Conservation (phyloP, 2,797 vertebrate genomes). For the Lepilemur septentrionalis region DNA sequence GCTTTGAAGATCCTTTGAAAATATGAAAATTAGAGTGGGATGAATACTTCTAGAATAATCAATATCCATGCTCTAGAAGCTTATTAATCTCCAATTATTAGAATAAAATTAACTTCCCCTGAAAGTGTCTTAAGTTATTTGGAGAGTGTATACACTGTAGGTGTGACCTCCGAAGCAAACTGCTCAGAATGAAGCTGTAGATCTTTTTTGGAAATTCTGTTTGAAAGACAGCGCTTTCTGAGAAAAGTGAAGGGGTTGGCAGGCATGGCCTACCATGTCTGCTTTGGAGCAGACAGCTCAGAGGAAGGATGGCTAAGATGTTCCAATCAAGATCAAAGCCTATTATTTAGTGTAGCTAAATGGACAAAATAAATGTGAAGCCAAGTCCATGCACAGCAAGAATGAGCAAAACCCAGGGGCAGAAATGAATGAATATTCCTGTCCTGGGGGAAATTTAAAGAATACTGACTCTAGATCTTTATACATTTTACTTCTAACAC, state of each 20-base stretch:
- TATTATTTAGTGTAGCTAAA: background rate
- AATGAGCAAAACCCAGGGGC: background rate
- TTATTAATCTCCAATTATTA: background rate
- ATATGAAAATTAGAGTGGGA: background rate
- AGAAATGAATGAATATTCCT: background rate
- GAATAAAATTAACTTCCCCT: background rate
- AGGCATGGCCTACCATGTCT: no score
- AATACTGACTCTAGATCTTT: background rate
- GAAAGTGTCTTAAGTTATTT: background rate
- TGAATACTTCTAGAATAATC: background rate
- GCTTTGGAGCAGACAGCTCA: background rate
- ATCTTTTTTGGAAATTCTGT: background rate
- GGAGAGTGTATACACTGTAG: background rate
- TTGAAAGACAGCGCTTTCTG: background rate
- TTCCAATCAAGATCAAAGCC: background rate
- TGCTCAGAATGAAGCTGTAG: background rate
- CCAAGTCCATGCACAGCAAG: background rate
- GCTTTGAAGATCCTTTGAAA: conserved; percentile 12
- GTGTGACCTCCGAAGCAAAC: background rate
- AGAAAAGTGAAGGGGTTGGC: background rate
- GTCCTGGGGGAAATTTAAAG: background rate
- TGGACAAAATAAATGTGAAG: background rate
- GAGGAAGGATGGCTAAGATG: background rate
- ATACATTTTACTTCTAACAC: background rate
- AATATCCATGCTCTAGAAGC: background rate